Base-by-base conservation (phyloP, 2,888 invertebrate species). In the Drosophila cognata region DNA sequence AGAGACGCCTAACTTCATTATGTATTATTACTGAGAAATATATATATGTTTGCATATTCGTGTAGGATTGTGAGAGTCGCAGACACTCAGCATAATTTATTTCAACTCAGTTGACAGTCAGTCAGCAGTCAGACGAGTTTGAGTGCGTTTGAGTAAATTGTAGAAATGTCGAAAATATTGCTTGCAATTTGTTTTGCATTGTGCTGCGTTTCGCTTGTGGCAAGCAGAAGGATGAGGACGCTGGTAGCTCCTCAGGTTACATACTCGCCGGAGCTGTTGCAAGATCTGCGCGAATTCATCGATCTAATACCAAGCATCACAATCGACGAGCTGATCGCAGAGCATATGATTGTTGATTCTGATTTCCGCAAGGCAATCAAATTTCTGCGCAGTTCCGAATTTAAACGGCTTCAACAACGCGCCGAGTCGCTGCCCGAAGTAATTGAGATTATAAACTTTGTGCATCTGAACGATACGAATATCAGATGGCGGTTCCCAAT, bases 181-280 rank as follows among this genome's bases (percentile, higher is more conserved):
- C 0, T 73, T 2, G 18, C 52, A 1, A 31, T 63, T 41, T 68
- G 60, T 35, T 16, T 65, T 46, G 68, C 56, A 11, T 4, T 68
- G n/a, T 76, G 62, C 72, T 53, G 75, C 21, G 41, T 29, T 25
- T 55, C 65, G 18, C 25, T 64, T 25, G 72, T 48, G 38, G 52
- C 57, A 11, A 35, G 56, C n/a, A 46, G 35, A 10, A 50, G 43
- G n/a, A 48, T 50, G 11, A 53, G 48, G n/a, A 11, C 29, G 10
- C 33, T 33, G 0, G 25, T 7, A 16, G 10, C 46, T 5, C 2
- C 51, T 5, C 56, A 33, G 5, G 60, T 85, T 1, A 48, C 58
- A 5, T 88, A 86, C 43, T 90, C 91, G 2, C 91, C 91, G 4
- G 91, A 91, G 68, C 79, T 92, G 66, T 38, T 91, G 16, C 69